Conservation (phyloP, 2,113 vertebrate genomes). For the Heteronetta atricapilla region DNA sequence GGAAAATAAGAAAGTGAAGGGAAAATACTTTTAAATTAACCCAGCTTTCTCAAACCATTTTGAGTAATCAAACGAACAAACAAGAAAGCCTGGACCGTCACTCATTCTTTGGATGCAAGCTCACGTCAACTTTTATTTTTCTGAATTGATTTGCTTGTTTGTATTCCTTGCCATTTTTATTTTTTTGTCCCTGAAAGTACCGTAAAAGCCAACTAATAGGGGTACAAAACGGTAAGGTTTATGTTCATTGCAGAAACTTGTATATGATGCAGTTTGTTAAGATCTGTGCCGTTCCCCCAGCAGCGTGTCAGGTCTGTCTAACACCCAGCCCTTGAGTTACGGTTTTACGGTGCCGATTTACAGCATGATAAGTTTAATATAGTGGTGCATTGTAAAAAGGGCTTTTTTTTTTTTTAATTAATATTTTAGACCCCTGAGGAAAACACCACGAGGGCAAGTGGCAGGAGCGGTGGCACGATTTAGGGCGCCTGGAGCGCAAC, state of each 20-base stretch:
- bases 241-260: constrained; percentile 39
- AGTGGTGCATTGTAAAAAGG: constrained; percentile 29
- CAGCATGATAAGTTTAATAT: constrained; percentile 47
- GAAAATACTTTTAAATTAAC: constrained; percentile 12
- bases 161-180: constrained; percentile 36
- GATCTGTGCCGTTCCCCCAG: background rate
- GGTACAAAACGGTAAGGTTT: constrained; percentile 34
- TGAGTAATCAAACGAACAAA: background rate
- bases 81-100: background rate
- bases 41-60: background rate
- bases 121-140: constrained; percentile 53
- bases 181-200: constrained; percentile 11
- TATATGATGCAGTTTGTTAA: constrained; percentile 51
- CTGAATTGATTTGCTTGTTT: constrained; percentile 47
- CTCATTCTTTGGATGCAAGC: constrained; percentile 7
- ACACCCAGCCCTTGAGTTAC: constrained; percentile 33
- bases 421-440: background rate
- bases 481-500: background rate
- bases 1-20: background rate
- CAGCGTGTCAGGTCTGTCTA: background rate
- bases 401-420: background rate
- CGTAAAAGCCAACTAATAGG: constrained; percentile 46
- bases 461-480: background rate
- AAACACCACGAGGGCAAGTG: background rate
- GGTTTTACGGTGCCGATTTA: constrained; percentile 60